These are phyloP conservation scores for Omphaloscelis lunosa DNA, from an alignment of 2,888 invertebrate genomes.

Conservation along the genomic window DNA sequence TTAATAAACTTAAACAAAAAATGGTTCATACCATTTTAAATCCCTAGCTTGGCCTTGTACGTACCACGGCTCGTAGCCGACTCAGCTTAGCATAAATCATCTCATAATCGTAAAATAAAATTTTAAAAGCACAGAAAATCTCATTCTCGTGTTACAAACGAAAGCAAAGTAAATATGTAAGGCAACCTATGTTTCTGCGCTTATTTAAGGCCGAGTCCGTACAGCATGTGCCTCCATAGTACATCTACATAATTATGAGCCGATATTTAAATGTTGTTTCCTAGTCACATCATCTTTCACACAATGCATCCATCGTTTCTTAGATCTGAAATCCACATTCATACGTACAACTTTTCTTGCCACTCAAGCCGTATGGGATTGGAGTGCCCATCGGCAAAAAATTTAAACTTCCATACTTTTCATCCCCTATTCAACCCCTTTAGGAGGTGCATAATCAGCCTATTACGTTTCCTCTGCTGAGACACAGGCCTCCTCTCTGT, in stretches of 20 bases:
- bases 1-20: not conserved
- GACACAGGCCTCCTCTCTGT: too few species aligned
- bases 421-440: too few species aligned
- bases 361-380: too few species aligned
- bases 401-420: too few species aligned
- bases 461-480: too few species aligned
- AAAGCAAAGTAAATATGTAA: not conserved
- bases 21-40: not conserved
- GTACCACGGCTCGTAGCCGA: not conserved
- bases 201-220: not conserved
- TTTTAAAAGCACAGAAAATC: not conserved
- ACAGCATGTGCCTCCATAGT: not conserved
- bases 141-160: not conserved
- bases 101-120: not conserved
- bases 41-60: not conserved
- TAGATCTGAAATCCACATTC: not conserved
- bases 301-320: not conserved
- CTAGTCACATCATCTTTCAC: not conserved
- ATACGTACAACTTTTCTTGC: too few species aligned
- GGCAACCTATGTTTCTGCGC: not conserved
- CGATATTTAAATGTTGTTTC: not conserved
- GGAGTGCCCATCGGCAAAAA: too few species aligned
- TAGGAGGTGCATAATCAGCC: too few species aligned
- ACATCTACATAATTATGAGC: not conserved
- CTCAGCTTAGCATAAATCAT: not conserved